These are phyloP conservation scores for Ruditapes philippinarum DNA, from an alignment of 1,140 invertebrate genomes.

Conservation along the genomic window DNA sequence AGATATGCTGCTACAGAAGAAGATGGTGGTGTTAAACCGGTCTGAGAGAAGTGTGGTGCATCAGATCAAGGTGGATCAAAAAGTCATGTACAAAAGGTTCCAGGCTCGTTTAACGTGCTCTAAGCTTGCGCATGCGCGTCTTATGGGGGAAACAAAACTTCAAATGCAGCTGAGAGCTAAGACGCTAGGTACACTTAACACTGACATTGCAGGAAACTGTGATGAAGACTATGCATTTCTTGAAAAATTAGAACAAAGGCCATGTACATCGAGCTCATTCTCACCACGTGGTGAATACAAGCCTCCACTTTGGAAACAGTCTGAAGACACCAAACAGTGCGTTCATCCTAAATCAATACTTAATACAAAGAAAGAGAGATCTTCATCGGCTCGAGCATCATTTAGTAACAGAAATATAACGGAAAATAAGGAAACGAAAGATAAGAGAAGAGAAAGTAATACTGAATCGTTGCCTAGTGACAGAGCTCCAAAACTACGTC, in stretches of 20 bases:
- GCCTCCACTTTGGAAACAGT: neutral
- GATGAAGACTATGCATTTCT: conserved; percentile 63
- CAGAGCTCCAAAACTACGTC: neutral
- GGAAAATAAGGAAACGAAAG: too few species aligned
- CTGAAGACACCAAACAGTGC: neutral
- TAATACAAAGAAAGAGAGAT: neutral
- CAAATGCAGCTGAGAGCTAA: conserved; percentile 34
- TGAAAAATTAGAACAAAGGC: conserved; percentile 58
- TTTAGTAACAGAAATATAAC: too few species aligned
- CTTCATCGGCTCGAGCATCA: conserved; percentile 6
- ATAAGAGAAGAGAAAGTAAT: neutral
- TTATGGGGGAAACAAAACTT: conserved; percentile 44
- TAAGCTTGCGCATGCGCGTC: conserved; percentile 43
- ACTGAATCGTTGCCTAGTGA: neutral
- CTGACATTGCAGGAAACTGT: conserved; percentile 35
- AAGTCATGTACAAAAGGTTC: conserved; percentile 59
- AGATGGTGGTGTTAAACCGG: conserved; percentile 40
- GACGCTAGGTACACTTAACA: conserved; percentile 50
- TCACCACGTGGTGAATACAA: neutral
- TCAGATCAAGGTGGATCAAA: conserved; percentile 64
- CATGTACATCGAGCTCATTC: conserved; percentile 38
- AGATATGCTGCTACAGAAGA: conserved; percentile 58
- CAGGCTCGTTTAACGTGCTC: conserved; percentile 48
- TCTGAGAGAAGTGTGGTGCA: conserved; percentile 56
- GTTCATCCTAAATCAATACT: neutral